phyloP scores from a whole-genome alignment of 2,797 vertebrate species.

The Odontamblyopus rebecca region DNA sequence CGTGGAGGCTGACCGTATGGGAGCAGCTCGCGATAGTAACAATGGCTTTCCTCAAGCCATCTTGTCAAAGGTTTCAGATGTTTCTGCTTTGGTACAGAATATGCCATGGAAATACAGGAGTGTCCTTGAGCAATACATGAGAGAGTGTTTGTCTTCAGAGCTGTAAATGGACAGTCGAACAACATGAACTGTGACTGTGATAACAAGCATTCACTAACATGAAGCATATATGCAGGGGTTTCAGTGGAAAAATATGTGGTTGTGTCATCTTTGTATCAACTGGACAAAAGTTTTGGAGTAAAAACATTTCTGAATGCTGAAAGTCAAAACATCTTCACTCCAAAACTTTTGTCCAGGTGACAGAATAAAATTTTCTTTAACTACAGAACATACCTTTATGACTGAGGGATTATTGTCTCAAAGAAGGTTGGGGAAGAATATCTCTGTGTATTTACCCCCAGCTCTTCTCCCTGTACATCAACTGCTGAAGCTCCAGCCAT shows the following conservation, averaged over 20 bases:
- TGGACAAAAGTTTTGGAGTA: too few relatives aligned
- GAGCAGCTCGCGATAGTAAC: slow-evolving; percentile 47
- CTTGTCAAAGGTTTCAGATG: slow-evolving; percentile 35
- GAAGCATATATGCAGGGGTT: background rate
- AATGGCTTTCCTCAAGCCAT: slow-evolving; percentile 50
- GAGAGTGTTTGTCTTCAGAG: background rate
- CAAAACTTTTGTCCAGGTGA: too few relatives aligned
- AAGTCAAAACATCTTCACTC: too few relatives aligned
- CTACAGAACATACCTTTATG: too few relatives aligned
- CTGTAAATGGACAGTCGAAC: background rate
- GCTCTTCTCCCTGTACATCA: too few relatives aligned
- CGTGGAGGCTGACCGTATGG: slow-evolving; percentile 29
- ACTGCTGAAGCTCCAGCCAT: too few relatives aligned
- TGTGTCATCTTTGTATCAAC: background rate
- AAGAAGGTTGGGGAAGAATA: too few relatives aligned
- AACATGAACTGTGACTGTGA: background rate
- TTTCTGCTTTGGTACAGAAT: slow-evolving; percentile 20
- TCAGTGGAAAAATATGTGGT: background rate
- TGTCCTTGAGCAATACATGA: background rate
- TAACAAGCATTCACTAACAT: background rate
- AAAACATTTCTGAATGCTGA: too few relatives aligned
- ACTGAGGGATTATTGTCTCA: too few relatives aligned
- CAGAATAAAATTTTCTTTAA: too few relatives aligned
- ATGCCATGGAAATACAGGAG: background rate
- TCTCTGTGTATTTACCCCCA: too few relatives aligned